These are phyloP conservation scores for Plagodis pulveraria DNA, from an alignment of 2,888 invertebrate genomes.

Conservation along the genomic window DNA sequence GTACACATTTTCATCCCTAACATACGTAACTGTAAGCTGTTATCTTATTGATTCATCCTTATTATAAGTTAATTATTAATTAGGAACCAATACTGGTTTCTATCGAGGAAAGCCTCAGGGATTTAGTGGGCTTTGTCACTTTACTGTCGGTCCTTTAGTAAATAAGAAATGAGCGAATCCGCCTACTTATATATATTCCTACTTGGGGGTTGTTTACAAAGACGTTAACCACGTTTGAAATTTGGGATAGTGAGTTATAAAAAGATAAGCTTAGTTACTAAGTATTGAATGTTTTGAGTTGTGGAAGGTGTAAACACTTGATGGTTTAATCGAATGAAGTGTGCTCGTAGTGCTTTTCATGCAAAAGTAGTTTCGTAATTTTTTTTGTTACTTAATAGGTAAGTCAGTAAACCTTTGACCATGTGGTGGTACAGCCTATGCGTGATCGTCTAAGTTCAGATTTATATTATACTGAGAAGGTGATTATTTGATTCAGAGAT, in stretches of 20 bases:
- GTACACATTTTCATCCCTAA: too few species aligned
- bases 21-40: not conserved
- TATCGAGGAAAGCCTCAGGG: constrained; percentile 28
- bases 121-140: constrained; percentile 37
- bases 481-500: too few species aligned
- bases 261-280: not conserved
- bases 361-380: too few species aligned
- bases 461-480: too few species aligned
- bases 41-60: not conserved
- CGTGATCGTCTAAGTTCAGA: too few species aligned
- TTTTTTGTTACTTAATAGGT: too few species aligned
- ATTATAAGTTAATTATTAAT: constrained; percentile 35
- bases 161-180: constrained; percentile 45
- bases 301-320: too few species aligned
- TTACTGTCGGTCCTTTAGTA: constrained; percentile 38
- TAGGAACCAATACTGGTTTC: constrained; percentile 24
- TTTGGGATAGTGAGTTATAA: not conserved
- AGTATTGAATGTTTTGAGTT: too few species aligned
- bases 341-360: not conserved
- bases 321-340: too few species aligned
- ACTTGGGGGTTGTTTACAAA: constrained; percentile 1
- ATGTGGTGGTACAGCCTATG: too few species aligned
- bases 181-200: not conserved
- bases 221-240: too few species aligned
- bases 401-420: too few species aligned